Percentiles rank a stretch among this genome's conserved stretches.
phyloP scores from a whole-genome alignment of 2,113 vertebrate genomes.

The Macquaria ambigua region DNA sequence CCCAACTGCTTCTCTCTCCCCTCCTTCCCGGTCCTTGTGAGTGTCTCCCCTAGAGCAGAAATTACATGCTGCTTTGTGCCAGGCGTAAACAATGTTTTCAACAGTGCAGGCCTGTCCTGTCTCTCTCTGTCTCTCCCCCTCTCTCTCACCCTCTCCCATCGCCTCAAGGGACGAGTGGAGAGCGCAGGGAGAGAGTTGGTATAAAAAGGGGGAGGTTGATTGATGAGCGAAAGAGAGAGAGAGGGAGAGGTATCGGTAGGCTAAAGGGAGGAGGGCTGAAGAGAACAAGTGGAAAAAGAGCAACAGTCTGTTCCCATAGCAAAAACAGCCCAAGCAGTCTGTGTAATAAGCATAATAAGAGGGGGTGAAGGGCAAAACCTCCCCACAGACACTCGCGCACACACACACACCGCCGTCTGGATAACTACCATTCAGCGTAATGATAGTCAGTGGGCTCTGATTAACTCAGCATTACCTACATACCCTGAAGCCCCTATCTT shows the following conservation, averaged over 20 bases:
- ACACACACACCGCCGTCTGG: slow-evolving; percentile 41
- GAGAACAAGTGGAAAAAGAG: slow-evolving; percentile 66
- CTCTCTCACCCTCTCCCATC: slow-evolving; percentile 28
- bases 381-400: slow-evolving; percentile 29
- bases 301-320: slow-evolving; percentile 71
- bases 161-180: slow-evolving; percentile 57
- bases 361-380: slow-evolving; percentile 62
- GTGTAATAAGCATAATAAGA: slow-evolving; percentile 76
- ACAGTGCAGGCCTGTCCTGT: slow-evolving; percentile 74
- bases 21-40: slow-evolving; percentile 53
- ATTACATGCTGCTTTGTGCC: slow-evolving; percentile 81
- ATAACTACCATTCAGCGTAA: slow-evolving; percentile 72
- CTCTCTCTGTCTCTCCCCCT: slow-evolving; percentile 46
- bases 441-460: slow-evolving; percentile 67
- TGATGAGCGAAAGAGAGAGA: slow-evolving; percentile 53
- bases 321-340: slow-evolving; percentile 52
- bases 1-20: slow-evolving; percentile 15
- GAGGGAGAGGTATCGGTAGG: slow-evolving; percentile 55
- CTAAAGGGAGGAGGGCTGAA: slow-evolving; percentile 55
- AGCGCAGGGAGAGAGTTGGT: slow-evolving; percentile 35
- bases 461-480: slow-evolving; percentile 69
- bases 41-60: slow-evolving; percentile 77
- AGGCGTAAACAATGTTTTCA: slow-evolving; percentile 82
- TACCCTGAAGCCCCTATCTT: slow-evolving; percentile 60
- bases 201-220: slow-evolving; percentile 41